Percentiles rank a stretch among this genome's conserved stretches.
phyloP scores from a whole-genome alignment of 2,797 vertebrate genomes.

The Loris lydekkerianus region DNA sequence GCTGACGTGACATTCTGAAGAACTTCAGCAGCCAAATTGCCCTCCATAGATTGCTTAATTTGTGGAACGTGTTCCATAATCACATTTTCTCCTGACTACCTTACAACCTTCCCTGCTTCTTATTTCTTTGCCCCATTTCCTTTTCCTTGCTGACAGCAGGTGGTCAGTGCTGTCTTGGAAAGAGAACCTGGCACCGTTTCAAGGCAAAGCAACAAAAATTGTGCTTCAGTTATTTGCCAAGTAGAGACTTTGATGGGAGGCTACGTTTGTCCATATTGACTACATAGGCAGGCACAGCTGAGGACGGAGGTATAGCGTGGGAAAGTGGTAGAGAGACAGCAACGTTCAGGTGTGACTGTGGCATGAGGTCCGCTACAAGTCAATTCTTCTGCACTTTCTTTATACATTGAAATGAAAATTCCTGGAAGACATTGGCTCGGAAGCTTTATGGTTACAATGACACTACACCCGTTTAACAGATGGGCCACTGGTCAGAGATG shows the following conservation, averaged over 20 bases:
- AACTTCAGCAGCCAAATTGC: constrained; percentile 73
- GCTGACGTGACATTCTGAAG: constrained; percentile 61
- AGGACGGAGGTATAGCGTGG: background rate
- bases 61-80: constrained; percentile 70
- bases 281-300: background rate
- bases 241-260: background rate
- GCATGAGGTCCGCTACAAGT: background rate
- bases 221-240: constrained; percentile 44
- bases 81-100: constrained; percentile 72
- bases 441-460: constrained; percentile 16
- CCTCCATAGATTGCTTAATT: constrained; percentile 68
- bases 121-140: constrained; percentile 74
- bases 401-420: constrained; percentile 52
- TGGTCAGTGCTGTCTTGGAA: constrained; percentile 60
- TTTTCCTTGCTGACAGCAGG: constrained; percentile 64
- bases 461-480: background rate
- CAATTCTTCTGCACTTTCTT: background rate
- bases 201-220: constrained; percentile 62
- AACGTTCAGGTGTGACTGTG: background rate
- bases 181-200: constrained; percentile 61
- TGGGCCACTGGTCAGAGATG: background rate
- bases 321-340: background rate
- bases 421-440: background rate
- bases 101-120: constrained; percentile 31
- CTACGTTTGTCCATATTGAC: background rate